Base-by-base conservation (phyloP, 2,113 vertebrate species). In the Hippocampus guttulatus region DNA sequence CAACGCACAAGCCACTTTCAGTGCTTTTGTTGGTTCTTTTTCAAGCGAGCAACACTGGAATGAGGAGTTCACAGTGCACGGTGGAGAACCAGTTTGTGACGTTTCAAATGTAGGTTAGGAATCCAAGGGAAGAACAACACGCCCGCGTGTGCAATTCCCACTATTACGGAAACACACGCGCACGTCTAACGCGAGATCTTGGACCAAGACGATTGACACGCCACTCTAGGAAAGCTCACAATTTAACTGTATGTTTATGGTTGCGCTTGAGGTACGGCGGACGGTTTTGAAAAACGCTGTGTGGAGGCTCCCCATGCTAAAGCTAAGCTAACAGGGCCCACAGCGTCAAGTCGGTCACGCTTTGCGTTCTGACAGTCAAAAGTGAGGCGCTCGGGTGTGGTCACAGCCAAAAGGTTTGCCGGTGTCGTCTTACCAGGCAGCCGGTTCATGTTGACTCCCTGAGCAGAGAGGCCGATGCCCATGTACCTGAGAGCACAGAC, bases 381-480 rank as follows among this genome's bases (percentile, higher is more conserved):
- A 15, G 33, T 18, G 14, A 64, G 12, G 12, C 9, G 18, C 25
- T 27, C 12, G 57, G n/a, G 57, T 60, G n/a, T 60, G 60, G 60
- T 27, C 1, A 55, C 54, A 79, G 72, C 57, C 15, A 40, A 1
- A n/a, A n/a, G 40, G 21, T 47, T 45, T 51, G 45, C 2, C 20
- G 12, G 10, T 25, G 68, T 27, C 6, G 3, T 75, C 88, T 91
- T 95, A 99, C 97, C 97, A 87, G 97, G 97, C 78, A 99, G 93
- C 91, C 96, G 95, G 92, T 98, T 99, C 96, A 99, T 98, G 90
- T 98, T 99, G 80, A 99, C 97, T 80, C 96, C 97, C 93, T 99
- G 97, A 90, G 97, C 96, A 2, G 96, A 99, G 71, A 99, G 95
- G 71, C 97, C 97, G 75, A 99, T 99, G 86, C 97, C 97, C 97